Percentiles rank a stretch among this genome's conserved stretches.
phyloP scores from a whole-genome alignment of 2,113 vertebrate genomes.

The Anthoscopus minutus region DNA sequence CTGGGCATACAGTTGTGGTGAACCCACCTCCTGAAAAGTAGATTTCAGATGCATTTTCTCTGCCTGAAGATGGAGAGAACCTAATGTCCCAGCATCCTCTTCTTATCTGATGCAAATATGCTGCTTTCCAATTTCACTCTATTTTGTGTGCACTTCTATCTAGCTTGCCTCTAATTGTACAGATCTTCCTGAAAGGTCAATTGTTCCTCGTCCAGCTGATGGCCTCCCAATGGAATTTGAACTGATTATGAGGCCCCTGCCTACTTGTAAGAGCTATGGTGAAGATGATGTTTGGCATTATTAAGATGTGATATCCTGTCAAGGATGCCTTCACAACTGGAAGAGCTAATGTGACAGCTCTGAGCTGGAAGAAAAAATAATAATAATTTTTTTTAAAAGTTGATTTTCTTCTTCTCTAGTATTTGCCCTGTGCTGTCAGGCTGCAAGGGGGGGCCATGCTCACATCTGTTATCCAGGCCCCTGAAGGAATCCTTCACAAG shows the following conservation, averaged over 20 bases:
- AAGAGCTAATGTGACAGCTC: conserved; percentile 1
- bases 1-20: not conserved
- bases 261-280: not conserved
- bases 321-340: not conserved
- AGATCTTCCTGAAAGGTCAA: conserved; percentile 8
- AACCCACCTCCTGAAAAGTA: not conserved
- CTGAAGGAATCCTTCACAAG: not conserved
- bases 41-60: not conserved
- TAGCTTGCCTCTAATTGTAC: not conserved
- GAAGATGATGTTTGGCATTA: not conserved
- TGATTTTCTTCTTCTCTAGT: not conserved
- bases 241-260: not conserved
- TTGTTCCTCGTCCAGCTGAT: not conserved
- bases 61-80: not conserved
- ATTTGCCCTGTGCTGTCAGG: not conserved
- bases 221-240: not conserved
- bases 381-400: not conserved
- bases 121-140: not conserved
- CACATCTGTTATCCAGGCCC: not conserved
- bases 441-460: not conserved
- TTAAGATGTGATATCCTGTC: not conserved
- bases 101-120: not conserved
- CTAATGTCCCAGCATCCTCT: not conserved
- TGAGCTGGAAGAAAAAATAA: not conserved
- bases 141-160: not conserved